A percentile compares a stretch with the other conserved stretches of the same genome.
phyloP scores from a whole-genome alignment of 2,888 invertebrate species.

The Sesamia inferens region DNA sequence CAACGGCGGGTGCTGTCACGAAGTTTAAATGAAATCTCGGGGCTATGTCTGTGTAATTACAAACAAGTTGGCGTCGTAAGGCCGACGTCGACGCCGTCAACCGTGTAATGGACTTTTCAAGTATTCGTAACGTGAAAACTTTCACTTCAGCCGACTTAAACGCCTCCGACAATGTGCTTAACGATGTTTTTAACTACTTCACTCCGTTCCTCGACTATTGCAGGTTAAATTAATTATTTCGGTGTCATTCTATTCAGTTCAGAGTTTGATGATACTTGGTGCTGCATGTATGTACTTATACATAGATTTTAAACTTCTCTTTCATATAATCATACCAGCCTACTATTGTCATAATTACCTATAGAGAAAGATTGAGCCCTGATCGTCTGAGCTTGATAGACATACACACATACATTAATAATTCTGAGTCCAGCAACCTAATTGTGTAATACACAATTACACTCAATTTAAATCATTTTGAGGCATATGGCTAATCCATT shows the following conservation, averaged over 20 bases:
- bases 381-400: background rate
- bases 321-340: background rate
- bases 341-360: background rate
- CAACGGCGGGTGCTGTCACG: constrained; percentile 80
- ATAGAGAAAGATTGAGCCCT: background rate
- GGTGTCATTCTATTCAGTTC: constrained; percentile 66
- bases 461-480: too few relatives aligned
- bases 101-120: constrained; percentile 89
- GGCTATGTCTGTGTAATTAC: constrained; percentile 87
- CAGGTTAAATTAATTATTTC: constrained; percentile 83
- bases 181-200: constrained; percentile 88
- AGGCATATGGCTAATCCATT: too few relatives aligned
- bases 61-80: constrained; percentile 83
- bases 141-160: constrained; percentile 84
- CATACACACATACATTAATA: background rate
- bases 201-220: constrained; percentile 79
- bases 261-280: constrained; percentile 47
- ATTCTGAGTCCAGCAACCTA: background rate
- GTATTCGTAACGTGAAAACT: constrained; percentile 89
- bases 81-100: constrained; percentile 81
- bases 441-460: too few relatives aligned
- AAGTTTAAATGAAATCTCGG: constrained; percentile 87
- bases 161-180: constrained; percentile 87
- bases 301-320: background rate
- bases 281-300: background rate